Conservation (phyloP, 2,888 invertebrate genomes). For the Allygus modestus region DNA sequence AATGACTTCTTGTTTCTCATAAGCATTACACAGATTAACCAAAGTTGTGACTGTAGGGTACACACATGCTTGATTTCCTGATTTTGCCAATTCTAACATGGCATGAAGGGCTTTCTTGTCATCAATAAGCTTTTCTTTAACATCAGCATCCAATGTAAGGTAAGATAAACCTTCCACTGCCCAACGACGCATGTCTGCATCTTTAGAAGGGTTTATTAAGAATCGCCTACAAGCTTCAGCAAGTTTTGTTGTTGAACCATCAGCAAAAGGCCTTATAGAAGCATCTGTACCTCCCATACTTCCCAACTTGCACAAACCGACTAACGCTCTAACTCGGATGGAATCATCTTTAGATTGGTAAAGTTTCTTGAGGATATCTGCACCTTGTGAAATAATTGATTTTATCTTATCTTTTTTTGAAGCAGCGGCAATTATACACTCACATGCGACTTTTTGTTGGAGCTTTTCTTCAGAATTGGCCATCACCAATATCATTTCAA, state of each 20-base stretch:
- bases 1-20: conserved; percentile 96
- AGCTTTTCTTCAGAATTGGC: conserved; percentile 94
- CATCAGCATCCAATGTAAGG: conserved; percentile 97
- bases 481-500: conserved; percentile 98
- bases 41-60: conserved; percentile 96
- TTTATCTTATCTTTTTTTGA: conserved; percentile 98
- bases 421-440: conserved; percentile 97
- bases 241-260: conserved; percentile 94
- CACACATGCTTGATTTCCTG: conserved; percentile 88
- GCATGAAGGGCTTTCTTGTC: conserved; percentile 90
- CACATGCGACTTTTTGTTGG: conserved; percentile 96
- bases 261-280: conserved; percentile 95
- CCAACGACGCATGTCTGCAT: conserved; percentile 95
- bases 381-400: conserved; percentile 91
- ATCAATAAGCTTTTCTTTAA: conserved; percentile 96
- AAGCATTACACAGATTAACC: conserved; percentile 98
- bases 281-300: conserved; percentile 97
- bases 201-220: conserved; percentile 90
- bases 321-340: conserved; percentile 92
- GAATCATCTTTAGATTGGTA: conserved; percentile 94
- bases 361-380: conserved; percentile 94
- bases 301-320: conserved; percentile 97
- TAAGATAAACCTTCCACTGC: conserved; percentile 98
- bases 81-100: conserved; percentile 92
- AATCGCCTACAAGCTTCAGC: conserved; percentile 97